phyloP scores from a whole-genome alignment of 1,140 invertebrate species.

The Phymastichus coffea region DNA sequence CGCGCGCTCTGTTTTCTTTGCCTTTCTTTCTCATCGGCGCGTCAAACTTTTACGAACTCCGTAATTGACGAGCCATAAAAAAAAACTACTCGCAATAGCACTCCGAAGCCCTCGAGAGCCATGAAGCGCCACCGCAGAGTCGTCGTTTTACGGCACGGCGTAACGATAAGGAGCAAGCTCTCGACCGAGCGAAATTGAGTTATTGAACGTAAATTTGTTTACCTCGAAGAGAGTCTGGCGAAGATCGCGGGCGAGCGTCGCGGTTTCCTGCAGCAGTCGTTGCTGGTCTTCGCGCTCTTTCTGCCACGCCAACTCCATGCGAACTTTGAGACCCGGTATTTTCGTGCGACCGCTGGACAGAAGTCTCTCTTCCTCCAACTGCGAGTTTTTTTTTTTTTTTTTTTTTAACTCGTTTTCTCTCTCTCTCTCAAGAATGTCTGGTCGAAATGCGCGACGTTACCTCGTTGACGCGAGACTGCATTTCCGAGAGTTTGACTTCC shows the following conservation, averaged over 20 bases:
- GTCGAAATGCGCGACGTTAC: too few relatives aligned
- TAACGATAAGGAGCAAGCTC: too few relatives aligned
- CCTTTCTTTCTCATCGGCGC: too few relatives aligned
- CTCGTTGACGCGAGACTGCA: slow-evolving; percentile 91
- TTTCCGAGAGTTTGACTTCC: slow-evolving; percentile 85
- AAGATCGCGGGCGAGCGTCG: slow-evolving; percentile 85
- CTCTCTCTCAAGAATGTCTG: background rate
- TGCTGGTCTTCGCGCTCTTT: slow-evolving; percentile 93
- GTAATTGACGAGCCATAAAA: too few relatives aligned
- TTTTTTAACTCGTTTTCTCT: slow-evolving; percentile 2
- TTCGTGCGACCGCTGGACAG: slow-evolving; percentile 78
- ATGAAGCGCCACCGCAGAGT: too few relatives aligned
- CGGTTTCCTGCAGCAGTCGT: slow-evolving; percentile 84
- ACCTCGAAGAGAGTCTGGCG: slow-evolving; percentile 84
- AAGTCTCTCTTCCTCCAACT: slow-evolving; percentile 81
- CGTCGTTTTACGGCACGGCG: too few relatives aligned
- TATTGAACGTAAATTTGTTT: too few relatives aligned
- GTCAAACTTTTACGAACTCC: too few relatives aligned
- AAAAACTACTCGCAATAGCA: too few relatives aligned
- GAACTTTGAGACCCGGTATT: slow-evolving; percentile 80
- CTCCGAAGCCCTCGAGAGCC: too few relatives aligned
- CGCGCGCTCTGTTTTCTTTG: too few relatives aligned
- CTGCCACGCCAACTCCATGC: slow-evolving; percentile 93
- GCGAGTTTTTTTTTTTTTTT: slow-evolving; percentile 5
- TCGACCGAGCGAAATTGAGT: too few relatives aligned